Evolutionary conservation across 2,888 invertebrate species (phyloP), one percentile per base, ranked within the genome.

Genomic region (Heliconius charithonia): DNA sequence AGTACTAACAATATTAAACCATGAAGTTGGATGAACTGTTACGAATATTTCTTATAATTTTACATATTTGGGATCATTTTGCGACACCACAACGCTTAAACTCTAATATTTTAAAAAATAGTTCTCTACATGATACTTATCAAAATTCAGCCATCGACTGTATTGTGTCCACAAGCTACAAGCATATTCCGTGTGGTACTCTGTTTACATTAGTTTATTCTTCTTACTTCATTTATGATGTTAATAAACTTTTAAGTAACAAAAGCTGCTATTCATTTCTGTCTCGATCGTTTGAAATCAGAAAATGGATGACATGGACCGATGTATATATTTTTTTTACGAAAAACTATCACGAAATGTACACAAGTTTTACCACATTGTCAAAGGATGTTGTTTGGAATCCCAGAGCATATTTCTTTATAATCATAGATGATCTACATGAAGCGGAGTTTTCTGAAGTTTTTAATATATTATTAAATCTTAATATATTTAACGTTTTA

Each of bases 321-420:
- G 82, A 87, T 45, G 78, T 88, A 3, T 91, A 92, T 67, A 79
- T 92, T 3, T 87, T 91, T 51, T 83, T 83, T n/a, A 83, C 84
- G 10, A 79, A 85, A 80, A 79, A 89, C 80, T 62, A 83, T 22
- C 13, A 62, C 3, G 84, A 86, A 56, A 82, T 91, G n/a, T 71
- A 78, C 56, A 51, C 56, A 72, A 86, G 85, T 29, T 81, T 91
- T 69, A 37, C 80, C 6, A 80, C 83, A 25, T 70, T 91, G 56
- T 82, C 84, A 29, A 85, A 82, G 32, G 89, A 91, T 78, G 22
- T 65, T 79, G 73, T 70, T 13, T 92, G 91, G 91, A 89, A 90
- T 79, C 89, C 92, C 22, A 86, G 83, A 83, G 90, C 88, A 19
- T 85, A 84, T 79, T 87, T 88, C 81, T 85, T 91, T 45, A 29